These are phyloP conservation scores for Myotis daubentonii DNA, from an alignment of 2,797 vertebrate species.

Conservation along the genomic window DNA sequence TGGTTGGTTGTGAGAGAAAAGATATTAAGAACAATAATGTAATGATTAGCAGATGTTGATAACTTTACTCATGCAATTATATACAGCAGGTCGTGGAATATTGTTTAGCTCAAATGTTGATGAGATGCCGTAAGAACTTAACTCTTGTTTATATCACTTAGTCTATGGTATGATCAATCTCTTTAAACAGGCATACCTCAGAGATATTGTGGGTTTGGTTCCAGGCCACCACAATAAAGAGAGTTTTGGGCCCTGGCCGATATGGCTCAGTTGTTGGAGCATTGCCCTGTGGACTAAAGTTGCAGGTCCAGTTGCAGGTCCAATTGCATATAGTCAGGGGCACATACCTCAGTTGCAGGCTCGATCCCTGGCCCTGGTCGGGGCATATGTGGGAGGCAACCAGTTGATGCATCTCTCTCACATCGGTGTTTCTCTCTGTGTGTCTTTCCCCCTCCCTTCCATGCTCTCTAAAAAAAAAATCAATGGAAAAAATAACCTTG, in stretches of 20 bases:
- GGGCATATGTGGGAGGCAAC: too few species aligned
- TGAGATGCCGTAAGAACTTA: neutral
- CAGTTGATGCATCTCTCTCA: too few species aligned
- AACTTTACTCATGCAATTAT: neutral
- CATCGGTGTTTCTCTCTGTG: too few species aligned
- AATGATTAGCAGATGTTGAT: neutral
- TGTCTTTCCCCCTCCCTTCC: too few species aligned
- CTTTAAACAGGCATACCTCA: neutral
- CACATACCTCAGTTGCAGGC: too few species aligned
- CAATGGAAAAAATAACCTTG: too few species aligned
- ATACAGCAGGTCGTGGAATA: neutral
- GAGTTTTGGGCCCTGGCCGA: neutral
- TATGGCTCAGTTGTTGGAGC: too few species aligned
- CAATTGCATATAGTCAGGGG: too few species aligned
- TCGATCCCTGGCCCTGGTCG: too few species aligned
- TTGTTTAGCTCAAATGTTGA: neutral
- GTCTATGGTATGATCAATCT: neutral
- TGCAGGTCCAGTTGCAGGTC: too few species aligned
- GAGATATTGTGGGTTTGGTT: neutral
- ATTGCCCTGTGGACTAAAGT: too few species aligned
- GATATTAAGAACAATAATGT: neutral
- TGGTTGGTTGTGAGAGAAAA: neutral
- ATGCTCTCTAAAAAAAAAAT: too few species aligned
- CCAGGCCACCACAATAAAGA: neutral
- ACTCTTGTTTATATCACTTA: neutral